These are phyloP conservation scores for Magallana nippona DNA, from an alignment of 2,888 invertebrate species.

Conservation along the genomic window DNA sequence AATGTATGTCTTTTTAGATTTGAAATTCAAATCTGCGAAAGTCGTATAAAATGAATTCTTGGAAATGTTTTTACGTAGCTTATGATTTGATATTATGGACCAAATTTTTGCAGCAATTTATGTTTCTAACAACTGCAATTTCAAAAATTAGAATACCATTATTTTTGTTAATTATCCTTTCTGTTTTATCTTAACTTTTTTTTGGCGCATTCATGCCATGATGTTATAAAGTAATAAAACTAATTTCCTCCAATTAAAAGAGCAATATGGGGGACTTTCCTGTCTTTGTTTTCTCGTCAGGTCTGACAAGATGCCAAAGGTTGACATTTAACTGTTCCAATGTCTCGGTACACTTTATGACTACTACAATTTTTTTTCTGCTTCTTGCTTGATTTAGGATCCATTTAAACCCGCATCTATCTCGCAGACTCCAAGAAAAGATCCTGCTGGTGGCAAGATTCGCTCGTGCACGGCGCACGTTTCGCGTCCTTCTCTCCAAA, in stretches of 20 bases:
- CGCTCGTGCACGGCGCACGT: conserved; percentile 17
- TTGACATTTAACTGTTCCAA: background rate
- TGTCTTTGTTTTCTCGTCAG: background rate
- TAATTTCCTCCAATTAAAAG: conserved; percentile 27
- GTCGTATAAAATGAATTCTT: too few species aligned
- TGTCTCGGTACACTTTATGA: too few species aligned
- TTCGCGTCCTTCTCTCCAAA: background rate
- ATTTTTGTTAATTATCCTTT: too few species aligned
- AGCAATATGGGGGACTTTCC: background rate
- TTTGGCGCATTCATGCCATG: background rate
- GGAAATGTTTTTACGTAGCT: too few species aligned
- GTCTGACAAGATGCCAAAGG: background rate
- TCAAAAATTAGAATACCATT: too few species aligned
- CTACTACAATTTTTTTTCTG: background rate
- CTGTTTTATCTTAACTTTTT: background rate
- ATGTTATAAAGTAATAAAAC: background rate
- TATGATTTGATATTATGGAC: too few species aligned
- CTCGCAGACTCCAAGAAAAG: conserved; percentile 29
- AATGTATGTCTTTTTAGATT: background rate
- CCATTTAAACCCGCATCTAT: conserved; percentile 30
- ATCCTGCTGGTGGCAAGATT: conserved; percentile 21
- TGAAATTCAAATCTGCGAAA: too few species aligned
- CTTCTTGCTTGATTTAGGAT: background rate
- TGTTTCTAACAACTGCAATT: too few species aligned
- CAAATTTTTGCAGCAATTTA: too few species aligned